phyloP scores from a whole-genome alignment of 2,113 vertebrate species.

The Mystacornis crossleyi region DNA sequence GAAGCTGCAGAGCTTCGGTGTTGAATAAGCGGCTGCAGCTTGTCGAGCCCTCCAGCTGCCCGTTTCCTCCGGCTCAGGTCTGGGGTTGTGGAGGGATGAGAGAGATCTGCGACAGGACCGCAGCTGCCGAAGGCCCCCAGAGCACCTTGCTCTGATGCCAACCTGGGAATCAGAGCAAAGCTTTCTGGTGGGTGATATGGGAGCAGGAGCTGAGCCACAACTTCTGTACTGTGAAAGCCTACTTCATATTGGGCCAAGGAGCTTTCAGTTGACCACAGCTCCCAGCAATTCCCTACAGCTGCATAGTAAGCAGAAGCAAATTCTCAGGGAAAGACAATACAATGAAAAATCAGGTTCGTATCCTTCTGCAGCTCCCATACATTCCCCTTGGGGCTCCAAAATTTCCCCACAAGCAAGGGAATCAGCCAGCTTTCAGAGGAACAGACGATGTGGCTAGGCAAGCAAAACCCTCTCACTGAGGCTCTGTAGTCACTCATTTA shows the following conservation, averaged over 20 bases:
- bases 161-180: neutral
- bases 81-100: neutral
- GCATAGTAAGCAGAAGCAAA: neutral
- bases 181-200: neutral
- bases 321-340: neutral
- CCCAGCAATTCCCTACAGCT: neutral
- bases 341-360: neutral
- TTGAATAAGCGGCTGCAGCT: neutral
- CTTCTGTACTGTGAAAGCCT: neutral
- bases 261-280: neutral
- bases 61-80: rapidly evolving
- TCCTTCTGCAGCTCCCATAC: neutral
- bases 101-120: neutral
- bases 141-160: neutral
- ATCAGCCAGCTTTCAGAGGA: neutral
- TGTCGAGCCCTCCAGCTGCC: neutral
- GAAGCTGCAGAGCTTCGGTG: neutral
- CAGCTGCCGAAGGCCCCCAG: neutral
- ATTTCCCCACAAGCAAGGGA: neutral
- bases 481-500: neutral
- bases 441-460: neutral
- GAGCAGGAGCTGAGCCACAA: neutral
- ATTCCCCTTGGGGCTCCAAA: neutral
- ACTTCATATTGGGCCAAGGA: neutral
- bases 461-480: neutral